A percentile compares a stretch with the other conserved stretches of the same genome.
Conservation (phyloP, 1,140 invertebrate genomes). For the Pseudomyrmex flavicornis region DNA sequence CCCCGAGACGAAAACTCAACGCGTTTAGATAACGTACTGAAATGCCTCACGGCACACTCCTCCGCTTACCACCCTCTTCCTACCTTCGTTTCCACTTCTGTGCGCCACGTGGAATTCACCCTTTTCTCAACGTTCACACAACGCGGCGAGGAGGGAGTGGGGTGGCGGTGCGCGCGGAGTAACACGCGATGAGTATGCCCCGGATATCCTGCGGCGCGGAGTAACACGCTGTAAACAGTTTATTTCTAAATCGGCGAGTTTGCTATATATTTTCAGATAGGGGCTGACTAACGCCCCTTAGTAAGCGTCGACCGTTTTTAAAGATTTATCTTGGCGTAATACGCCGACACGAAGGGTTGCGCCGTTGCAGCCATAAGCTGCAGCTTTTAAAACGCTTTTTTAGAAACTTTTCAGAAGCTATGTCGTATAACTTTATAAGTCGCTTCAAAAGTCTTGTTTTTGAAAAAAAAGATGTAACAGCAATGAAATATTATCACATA, state of each 20-base stretch:
- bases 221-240: conserved; percentile 80
- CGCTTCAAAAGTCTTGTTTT: background rate
- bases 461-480: background rate
- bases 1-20: conserved; percentile 69
- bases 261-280: conserved; percentile 84
- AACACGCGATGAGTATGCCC: conserved; percentile 40
- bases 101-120: conserved; percentile 73
- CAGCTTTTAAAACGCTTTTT: conserved; percentile 33
- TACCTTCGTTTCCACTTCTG: conserved; percentile 63
- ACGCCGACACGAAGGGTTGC: conserved; percentile 48
- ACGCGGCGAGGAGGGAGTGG: conserved; percentile 19
- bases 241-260: conserved; percentile 82
- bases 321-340: conserved; percentile 80
- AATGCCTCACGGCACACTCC: conserved; percentile 73
- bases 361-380: conserved; percentile 45
- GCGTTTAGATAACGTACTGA: conserved; percentile 78
- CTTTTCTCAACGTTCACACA: conserved; percentile 70
- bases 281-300: conserved; percentile 80
- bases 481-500: background rate
- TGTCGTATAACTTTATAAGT: background rate
- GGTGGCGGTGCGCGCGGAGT: background rate
- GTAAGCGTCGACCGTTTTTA: conserved; percentile 78
- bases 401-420: conserved; percentile 35
- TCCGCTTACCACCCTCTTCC: conserved; percentile 50
- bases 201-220: conserved; percentile 61